Conservation (phyloP, 1,140 invertebrate genomes). For the Lethocerus indicus region DNA sequence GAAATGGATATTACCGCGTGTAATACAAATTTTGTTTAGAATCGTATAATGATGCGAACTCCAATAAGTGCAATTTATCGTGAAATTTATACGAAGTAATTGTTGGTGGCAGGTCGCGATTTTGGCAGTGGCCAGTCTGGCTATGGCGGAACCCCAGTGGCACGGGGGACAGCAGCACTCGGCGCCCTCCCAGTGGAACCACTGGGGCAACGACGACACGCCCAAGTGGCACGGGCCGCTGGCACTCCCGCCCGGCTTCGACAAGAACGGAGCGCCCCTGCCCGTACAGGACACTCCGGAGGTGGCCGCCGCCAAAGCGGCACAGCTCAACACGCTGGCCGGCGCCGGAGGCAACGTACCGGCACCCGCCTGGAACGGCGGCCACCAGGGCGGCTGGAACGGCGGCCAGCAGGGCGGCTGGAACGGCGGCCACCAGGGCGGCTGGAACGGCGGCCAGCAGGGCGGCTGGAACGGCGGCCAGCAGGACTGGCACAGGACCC, state of each 20-base stretch:
- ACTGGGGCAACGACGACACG: background rate
- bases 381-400: slow-evolving; percentile 20
- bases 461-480: too few species aligned
- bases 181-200: too few species aligned
- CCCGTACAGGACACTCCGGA: slow-evolving; percentile 19
- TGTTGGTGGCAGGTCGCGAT: too few species aligned
- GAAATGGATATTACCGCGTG: too few species aligned
- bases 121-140: too few species aligned
- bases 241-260: slow-evolving; percentile 24
- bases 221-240: background rate
- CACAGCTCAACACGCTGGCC: slow-evolving; percentile 12
- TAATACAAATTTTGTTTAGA: too few species aligned
- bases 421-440: slow-evolving; percentile 28
- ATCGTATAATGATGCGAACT: too few species aligned
- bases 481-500: too few species aligned
- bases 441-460: slow-evolving; percentile 18
- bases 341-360: slow-evolving; percentile 7
- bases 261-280: slow-evolving; percentile 21
- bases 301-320: slow-evolving; percentile 18
- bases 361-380: slow-evolving; percentile 9
- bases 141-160: too few species aligned
- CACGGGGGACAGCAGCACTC: too few species aligned
- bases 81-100: too few species aligned
- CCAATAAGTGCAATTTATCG: too few species aligned
- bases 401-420: slow-evolving; percentile 28